Base-by-base conservation (phyloP, 2,113 vertebrate species). In the Excalfactoria chinensis region DNA sequence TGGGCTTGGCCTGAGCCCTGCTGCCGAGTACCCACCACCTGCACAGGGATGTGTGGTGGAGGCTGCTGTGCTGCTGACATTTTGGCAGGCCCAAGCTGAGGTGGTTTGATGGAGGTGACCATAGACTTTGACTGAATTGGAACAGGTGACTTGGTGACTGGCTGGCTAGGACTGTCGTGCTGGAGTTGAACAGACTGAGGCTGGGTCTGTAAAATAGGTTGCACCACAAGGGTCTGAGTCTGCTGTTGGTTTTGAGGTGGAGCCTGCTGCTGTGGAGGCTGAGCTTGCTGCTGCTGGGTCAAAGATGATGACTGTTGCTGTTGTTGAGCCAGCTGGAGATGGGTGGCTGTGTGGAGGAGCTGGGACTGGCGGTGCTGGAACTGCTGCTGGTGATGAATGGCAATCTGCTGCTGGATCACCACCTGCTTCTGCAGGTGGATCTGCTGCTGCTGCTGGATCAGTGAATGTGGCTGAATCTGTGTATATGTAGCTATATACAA, bases 181-280 rank as follows among this genome's bases (percentile, higher is more conserved):
- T 97, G 97, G 44, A 98, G 96, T 72, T 97, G 94, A 63, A 97
- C 70, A 37, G 97, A 46, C 79, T 96, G 97, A 7, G 96, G 82
- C 93, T 97, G 97, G 78, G 99, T 98, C 88, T 99, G 99, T 37
- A 99, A 97, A 88, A 99, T 98, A 3, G 99, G 99, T 71, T 99
- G 99, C 35, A 99, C 99, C 63, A 99, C 99, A 67, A 99, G 97
- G 41, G 99, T 99, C 96, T 99, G 99, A 25, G 99, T 97, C 76
- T 96, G 96, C 85, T 95, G 97, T 75, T 94, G 97, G 55, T 98
- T 98, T 67, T 94, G 97, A 19, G 97, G 91, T 25, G 96, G 86
- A 62, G 94, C 55, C 70, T 94, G 93, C 81, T 96, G 96, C 90
- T 95, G 97, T 9, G 96, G 93, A 90, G 98, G 35, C 71, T 97